Base-by-base conservation (phyloP, 2,797 vertebrate genomes). In the Sebastes nivosus region DNA sequence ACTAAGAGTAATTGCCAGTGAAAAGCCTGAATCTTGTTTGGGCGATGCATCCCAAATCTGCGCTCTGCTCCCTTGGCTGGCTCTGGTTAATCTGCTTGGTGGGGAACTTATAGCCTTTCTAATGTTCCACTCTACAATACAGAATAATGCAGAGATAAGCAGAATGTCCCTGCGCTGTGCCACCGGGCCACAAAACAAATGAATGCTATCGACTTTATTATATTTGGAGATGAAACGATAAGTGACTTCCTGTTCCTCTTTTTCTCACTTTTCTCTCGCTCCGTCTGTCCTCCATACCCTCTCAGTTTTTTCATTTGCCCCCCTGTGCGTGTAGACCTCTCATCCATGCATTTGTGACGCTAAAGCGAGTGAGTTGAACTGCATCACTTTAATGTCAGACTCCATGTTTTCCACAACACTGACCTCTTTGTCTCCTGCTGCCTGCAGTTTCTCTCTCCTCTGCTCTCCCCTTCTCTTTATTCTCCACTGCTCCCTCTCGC, bases 341-440 rank as follows among this genome's bases (percentile, higher is more conserved):
- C 80, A 68, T 20, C 74, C 79, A 24, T 54, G 67, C 75, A 68
- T 83, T 80, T 86, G 32, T 81, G 82, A 73, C 36, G 20, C 80
- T 84, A 68, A 83, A 81, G 79, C 58, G 54, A 89, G 68, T 27
- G 79, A 90, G 87, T 84, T 90, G 88, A 94, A 93, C 88, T 68
- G 87, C 81, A 82, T 92, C 79, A 88, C 87, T 94, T 95, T 88
- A 91, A 92, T 92, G 93, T 94, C 91, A 91, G 81, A 82, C 75
- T 88, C 66, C 75, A 80, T 94, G 90, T 94, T 94, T 93, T 94
- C 83, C 90, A 88, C 87, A 91, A 92, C 90, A 93, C 86, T 94
- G 89, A 92, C 87, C 88, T 89, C 89, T 95, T 95, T 95, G 93
- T 95, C 92, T 94, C 79, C 82, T 72, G 76, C 76, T 75, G 89